Conservation (phyloP, 2,113 vertebrate species). For the Nannobrachium achirus region DNA sequence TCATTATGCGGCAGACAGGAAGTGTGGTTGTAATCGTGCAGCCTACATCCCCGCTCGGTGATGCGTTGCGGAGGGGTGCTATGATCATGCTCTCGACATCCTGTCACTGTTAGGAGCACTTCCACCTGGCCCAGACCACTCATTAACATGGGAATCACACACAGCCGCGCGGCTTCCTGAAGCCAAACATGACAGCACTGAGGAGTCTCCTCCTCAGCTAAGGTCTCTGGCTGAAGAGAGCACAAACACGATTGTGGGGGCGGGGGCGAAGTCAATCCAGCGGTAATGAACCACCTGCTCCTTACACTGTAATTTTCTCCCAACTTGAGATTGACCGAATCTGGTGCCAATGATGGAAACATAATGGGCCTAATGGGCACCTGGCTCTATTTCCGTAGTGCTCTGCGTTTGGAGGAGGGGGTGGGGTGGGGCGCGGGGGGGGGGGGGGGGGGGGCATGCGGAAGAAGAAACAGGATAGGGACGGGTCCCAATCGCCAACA, state of each 20-base stretch:
- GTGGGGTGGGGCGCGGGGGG: neutral
- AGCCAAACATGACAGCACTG: slow-evolving; percentile 9
- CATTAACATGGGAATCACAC: slow-evolving; percentile 31
- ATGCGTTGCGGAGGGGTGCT: slow-evolving; percentile 37
- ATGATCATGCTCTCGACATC: slow-evolving; percentile 52
- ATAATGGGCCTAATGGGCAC: slow-evolving; percentile 8
- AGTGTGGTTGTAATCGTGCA: slow-evolving; percentile 56
- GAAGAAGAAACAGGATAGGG: slow-evolving; percentile 25
- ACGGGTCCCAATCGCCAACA: slow-evolving; percentile 37
- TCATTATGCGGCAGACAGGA: slow-evolving; percentile 52
- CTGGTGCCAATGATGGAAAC: slow-evolving; percentile 17
- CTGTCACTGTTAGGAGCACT: slow-evolving; percentile 55
- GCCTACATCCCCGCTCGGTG: slow-evolving; percentile 32
- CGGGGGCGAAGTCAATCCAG: neutral
- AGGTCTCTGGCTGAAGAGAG: slow-evolving; percentile 20
- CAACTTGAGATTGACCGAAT: slow-evolving; percentile 23
- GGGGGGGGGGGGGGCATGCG: neutral
- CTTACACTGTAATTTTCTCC: slow-evolving; percentile 34
- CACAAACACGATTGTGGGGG: slow-evolving; percentile 46
- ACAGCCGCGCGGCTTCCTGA: slow-evolving; percentile 25
- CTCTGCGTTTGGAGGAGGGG: neutral
- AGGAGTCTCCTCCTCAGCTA: neutral
- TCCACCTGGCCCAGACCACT: slow-evolving; percentile 51
- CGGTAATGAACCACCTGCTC: slow-evolving; percentile 48
- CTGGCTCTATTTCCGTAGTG: slow-evolving; percentile 27